Evolutionary conservation across 1,140 invertebrate species (phyloP).

Genomic region (Lucilia cuprina): DNA sequence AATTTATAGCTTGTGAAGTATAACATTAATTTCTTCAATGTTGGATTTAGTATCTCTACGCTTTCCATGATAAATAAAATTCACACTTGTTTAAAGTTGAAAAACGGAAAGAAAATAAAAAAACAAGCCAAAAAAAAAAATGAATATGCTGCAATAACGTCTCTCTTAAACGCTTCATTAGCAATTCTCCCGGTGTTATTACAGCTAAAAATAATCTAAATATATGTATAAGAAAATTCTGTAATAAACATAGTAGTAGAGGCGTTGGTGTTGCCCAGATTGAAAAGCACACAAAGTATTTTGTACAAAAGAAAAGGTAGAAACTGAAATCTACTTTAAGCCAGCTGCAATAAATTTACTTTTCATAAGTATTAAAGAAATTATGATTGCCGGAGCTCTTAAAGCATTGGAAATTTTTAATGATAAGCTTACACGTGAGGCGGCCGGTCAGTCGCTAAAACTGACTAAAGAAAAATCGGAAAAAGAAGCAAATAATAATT

Average conservation of each 20-base stretch:
- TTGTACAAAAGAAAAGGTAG: too few species aligned
- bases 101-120: neutral
- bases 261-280: too few species aligned
- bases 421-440: slow-evolving; percentile 27
- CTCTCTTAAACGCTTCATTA: slow-evolving; percentile 31
- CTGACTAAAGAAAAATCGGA: neutral
- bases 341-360: slow-evolving; percentile 24
- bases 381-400: slow-evolving; percentile 18
- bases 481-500: slow-evolving; percentile 26
- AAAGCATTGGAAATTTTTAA: slow-evolving; percentile 27
- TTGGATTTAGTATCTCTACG: neutral
- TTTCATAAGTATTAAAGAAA: slow-evolving; percentile 1
- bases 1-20: slow-evolving; percentile 23
- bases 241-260: neutral
- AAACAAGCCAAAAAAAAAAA: neutral
- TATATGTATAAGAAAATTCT: neutral
- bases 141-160: neutral
- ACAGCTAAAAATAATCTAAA: neutral
- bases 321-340: neutral
- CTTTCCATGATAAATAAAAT: neutral
- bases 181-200: neutral
- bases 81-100: slow-evolving; percentile 8
- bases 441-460: neutral
- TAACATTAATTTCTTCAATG: neutral
- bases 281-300: too few species aligned